Evolutionary conservation across 2,797 vertebrate genomes (phyloP), one percentile per base, ranked within the genome.

Genomic region (Platyrinchus mystaceus): DNA sequence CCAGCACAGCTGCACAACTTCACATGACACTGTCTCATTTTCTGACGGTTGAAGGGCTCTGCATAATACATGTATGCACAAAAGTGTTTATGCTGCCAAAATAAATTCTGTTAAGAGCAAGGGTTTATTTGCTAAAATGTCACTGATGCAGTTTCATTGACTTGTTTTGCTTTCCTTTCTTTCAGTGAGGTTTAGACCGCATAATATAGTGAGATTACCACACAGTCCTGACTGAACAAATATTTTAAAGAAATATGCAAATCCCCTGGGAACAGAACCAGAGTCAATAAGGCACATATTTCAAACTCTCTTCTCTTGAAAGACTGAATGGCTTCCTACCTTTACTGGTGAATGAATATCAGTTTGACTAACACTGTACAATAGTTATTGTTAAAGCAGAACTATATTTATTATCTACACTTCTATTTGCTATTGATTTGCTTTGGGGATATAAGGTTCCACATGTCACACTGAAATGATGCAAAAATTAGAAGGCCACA

Each of bases 31-130:
- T 50, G 94, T 97, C 95, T 97, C 94, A 23, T 96, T 97, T 98
- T 97, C 96, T 96, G 97, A 96, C 36, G 68, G 89, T 84, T 85
- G 92, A 97, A 95, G 90, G 93, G 96, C 95, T 96, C 96, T 96
- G 93, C 87, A 97, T 97, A 97, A 97, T 95, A 93, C 96, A 92
- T 23, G 39, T 93, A 97, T 32, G 93, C 97, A 97, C 96, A 97
- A 97, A 98, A 98, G 96, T 97, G 93, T 97, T 97, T 96, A 87
- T 86, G 93, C 91, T 97, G 97, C 97, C 98, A 98, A 98, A 97
- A 97, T 97, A 97, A 97, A 98, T 97, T 97, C 89, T 83, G 94
- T 89, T 94, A 96, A 97, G 96, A 97, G 95, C 64, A 96, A 96
- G 95, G 94, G 96, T 96, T 98, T 98, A 97, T 98, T 98, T 98